phyloP scores from a whole-genome alignment of 2,888 invertebrate species.

The Amiota communis region DNA sequence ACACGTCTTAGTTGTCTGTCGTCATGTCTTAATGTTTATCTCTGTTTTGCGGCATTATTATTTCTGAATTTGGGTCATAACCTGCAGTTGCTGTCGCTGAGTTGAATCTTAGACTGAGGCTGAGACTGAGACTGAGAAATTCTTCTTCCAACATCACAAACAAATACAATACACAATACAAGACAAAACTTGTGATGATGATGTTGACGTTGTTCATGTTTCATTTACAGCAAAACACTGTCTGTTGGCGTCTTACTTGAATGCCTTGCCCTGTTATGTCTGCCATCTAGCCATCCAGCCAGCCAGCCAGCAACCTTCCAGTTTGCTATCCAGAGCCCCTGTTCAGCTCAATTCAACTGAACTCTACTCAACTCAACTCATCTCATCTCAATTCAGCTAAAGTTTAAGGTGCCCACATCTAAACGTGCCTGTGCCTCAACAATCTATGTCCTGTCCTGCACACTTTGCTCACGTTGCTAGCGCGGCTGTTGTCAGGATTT shows the following conservation, averaged over 20 bases:
- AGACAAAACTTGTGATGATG: too few species aligned
- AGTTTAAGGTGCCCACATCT: constrained; percentile 20
- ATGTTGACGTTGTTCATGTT: too few species aligned
- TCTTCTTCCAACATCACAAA: too few species aligned
- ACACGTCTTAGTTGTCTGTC: constrained; percentile 13
- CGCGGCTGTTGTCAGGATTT: background rate
- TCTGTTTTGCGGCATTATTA: constrained; percentile 31
- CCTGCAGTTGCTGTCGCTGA: constrained; percentile 21
- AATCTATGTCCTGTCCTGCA: background rate
- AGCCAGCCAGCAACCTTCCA: too few species aligned
- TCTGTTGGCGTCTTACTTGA: too few species aligned
- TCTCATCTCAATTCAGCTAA: background rate
- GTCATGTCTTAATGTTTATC: constrained; percentile 31
- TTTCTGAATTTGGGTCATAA: constrained; percentile 30
- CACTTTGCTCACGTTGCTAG: background rate
- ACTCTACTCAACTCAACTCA: constrained; percentile 5
- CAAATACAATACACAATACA: too few species aligned
- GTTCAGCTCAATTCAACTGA: background rate
- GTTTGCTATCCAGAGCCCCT: too few species aligned
- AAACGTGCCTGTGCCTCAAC: constrained; percentile 20
- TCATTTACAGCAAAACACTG: too few species aligned
- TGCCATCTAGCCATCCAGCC: too few species aligned
- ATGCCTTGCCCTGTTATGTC: too few species aligned
- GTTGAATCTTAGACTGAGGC: background rate
- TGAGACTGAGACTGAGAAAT: background rate